These are phyloP conservation scores for Drosophila ustulata DNA, from an alignment of 2,888 invertebrate species.

Conservation along the genomic window DNA sequence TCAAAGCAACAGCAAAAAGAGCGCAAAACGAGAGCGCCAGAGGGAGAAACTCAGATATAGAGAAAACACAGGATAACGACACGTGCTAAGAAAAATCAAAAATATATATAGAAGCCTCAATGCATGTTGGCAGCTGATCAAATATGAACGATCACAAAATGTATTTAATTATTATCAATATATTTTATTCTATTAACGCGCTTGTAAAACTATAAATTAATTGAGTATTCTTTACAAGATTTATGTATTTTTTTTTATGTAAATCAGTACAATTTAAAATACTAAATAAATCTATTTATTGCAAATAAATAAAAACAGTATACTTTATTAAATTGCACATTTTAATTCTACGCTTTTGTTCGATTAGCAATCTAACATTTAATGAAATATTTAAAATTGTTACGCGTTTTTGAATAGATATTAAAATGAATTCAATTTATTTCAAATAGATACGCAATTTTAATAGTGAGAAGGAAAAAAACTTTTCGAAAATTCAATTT, in stretches of 20 bases:
- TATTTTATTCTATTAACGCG: no score
- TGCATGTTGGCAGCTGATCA: neutral
- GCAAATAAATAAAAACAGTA: no score
- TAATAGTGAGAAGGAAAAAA: neutral
- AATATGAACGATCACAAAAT: neutral
- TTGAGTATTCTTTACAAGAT: no score
- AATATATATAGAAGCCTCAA: neutral
- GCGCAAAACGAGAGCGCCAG: neutral
- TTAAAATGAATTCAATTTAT: no score
- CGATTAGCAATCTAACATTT: no score
- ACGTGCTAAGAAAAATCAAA: neutral
- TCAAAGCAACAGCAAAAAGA: conserved; percentile 10
- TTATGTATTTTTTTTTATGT: neutral
- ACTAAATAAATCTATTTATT: no score
- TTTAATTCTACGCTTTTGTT: no score
- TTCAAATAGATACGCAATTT: no score
- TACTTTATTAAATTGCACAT: no score
- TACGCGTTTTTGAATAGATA: no score
- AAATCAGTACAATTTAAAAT: neutral
- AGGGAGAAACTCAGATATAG: neutral
- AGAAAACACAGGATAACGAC: neutral
- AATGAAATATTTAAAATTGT: no score
- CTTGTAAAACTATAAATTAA: neutral
- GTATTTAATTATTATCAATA: neutral
- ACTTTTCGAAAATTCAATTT: neutral